These are phyloP conservation scores for Calameuta pallipes DNA, from an alignment of 2,888 invertebrate species.

Conservation along the genomic window DNA sequence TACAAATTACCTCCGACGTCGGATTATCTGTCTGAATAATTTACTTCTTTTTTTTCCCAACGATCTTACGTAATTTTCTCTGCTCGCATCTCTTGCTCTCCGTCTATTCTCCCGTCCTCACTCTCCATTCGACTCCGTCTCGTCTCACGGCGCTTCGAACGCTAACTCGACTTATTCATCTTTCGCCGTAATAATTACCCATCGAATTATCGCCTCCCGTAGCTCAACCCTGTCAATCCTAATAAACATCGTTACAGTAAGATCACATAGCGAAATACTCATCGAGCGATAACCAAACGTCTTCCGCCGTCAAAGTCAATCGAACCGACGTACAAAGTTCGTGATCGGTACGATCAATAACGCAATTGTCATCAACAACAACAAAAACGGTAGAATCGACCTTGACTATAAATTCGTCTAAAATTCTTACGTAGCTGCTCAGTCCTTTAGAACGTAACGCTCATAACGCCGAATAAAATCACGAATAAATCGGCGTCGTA, in stretches of 20 bases:
- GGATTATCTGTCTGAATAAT: not conserved
- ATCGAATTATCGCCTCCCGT: not conserved
- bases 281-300: not conserved
- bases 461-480: not conserved
- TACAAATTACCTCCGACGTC: constrained; percentile 7
- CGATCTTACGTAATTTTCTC: not conserved
- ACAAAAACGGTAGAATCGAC: not conserved
- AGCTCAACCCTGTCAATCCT: not conserved
- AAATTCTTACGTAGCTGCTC: not conserved
- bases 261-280: not conserved
- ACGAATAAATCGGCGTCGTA: not conserved
- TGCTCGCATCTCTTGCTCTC: not conserved
- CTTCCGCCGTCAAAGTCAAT: not conserved
- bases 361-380: not conserved
- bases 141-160: not conserved
- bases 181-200: not conserved
- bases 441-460: not conserved
- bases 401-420: not conserved
- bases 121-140: not conserved
- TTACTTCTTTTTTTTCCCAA: not conserved
- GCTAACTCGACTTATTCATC: no score
- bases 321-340: not conserved
- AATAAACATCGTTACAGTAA: not conserved
- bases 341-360: not conserved
- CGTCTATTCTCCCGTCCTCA: not conserved